A percentile compares a stretch with the other conserved stretches of the same genome.
phyloP scores from a whole-genome alignment of 2,888 invertebrate genomes.

The Limnephilus auricula region DNA sequence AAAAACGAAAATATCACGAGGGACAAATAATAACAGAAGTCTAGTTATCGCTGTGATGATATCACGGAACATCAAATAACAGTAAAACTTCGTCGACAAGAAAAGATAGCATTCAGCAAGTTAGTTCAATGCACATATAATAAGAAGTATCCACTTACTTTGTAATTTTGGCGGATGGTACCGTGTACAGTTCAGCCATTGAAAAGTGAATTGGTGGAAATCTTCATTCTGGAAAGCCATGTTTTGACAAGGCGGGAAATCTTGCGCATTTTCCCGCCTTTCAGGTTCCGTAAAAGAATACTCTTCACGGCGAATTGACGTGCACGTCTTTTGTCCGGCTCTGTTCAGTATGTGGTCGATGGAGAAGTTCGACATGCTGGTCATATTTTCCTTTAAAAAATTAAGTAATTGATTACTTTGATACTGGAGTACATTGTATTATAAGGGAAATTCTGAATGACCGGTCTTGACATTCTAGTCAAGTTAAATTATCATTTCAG shows the following conservation, averaged over 20 bases:
- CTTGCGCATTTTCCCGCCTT: constrained; percentile 44
- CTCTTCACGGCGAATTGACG: constrained; percentile 31
- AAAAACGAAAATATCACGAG: too few relatives aligned
- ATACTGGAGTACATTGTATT: not conserved
- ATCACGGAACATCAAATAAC: not conserved
- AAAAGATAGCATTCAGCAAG: not conserved
- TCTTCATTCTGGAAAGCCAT: constrained; percentile 26
- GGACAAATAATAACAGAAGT: not conserved
- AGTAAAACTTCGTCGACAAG: not conserved
- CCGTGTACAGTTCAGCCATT: constrained; percentile 84
- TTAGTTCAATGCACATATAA: too few relatives aligned
- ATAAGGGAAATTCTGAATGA: not conserved
- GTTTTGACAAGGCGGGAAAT: constrained; percentile 43
- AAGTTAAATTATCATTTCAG: too few relatives aligned
- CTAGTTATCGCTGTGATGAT: not conserved
- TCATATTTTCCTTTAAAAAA: constrained; percentile 47
- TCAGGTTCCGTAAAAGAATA: not conserved
- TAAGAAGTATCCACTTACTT: constrained; percentile 70
- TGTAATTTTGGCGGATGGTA: constrained; percentile 84
- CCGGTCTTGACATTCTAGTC: not conserved
- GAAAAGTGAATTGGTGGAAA: constrained; percentile 68
- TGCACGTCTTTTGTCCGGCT: constrained; percentile 73
- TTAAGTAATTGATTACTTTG: not conserved
- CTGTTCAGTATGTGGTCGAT: constrained; percentile 80
- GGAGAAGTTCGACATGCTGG: constrained; percentile 73